Evolutionary conservation across 1,140 invertebrate genomes (phyloP), one percentile per base, ranked within the genome.

Genomic region (Aphelinus atriplicis): DNA sequence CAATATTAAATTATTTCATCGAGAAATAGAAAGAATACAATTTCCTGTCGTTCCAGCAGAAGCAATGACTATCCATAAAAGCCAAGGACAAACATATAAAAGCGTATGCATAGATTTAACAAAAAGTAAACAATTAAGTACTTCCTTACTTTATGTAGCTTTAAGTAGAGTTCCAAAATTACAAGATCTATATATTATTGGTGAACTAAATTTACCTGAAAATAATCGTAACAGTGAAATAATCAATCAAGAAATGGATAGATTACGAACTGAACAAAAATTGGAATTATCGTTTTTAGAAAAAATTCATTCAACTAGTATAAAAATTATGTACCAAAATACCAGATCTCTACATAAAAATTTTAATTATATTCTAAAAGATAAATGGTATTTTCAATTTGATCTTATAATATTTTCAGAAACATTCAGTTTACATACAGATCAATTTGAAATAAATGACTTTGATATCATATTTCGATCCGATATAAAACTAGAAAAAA

Each of bases 61-160:
- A 72, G 77, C 79, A 26, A 70, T 80, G 50, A 81, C 80, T 3
- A 75, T 81, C 46, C 77, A 80, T 53, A 78, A 81, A 71, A 76
- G 65, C 65, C 80, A 80, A 73, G 76, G 77, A 42, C 73, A 77
- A 71, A 81, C 80, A 1, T 80, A 78, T 73, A 43, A 77, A 43
- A 71, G 72, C 3, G 50, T 72, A 2, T 74, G 70, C 60, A 46
- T 78, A 9, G 70, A 78, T 72, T 51, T 75, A 43, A 57, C 63
- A 60, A 69, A 70, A 42, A 42, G 50, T 55, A 26, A 26, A 26
- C 26, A 26, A 26, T 26, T 26, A 26, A 26, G 26, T 26, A 26
- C 26, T 26, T 26, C 26, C 26, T 26, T 26, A 26, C 26, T 26
- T 26, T 26, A 26, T 26, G 26, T 26, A 26, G 78, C 78, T 42